Evolutionary conservation across 2,797 vertebrate species (phyloP), one percentile per base, ranked within the genome.

Genomic region (Rhabdomys pumilio): DNA sequence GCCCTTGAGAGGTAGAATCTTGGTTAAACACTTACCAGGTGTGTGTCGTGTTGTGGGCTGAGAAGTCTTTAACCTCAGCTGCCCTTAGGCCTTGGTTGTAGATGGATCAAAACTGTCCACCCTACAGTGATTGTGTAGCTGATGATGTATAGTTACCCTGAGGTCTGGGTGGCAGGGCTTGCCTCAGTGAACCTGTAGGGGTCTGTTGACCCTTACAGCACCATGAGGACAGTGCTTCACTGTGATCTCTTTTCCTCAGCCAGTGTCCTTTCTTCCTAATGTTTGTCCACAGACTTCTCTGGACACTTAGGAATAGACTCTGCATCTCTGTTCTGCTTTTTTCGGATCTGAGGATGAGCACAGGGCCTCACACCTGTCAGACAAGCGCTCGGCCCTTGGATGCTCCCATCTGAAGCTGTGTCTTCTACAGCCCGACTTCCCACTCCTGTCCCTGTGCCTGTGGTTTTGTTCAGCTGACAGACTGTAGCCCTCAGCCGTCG

Each of bases 151-250:
- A 6, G 72, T 34, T n/a, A 22, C 26, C 14, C 75, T 34, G n/a
- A 31, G 53, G 3, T 11, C 19, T 6, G 34, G 12, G 17, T 38
- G 22, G 11, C 17, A 17, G 38, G 20, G 26, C 53, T 55, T 4
- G 13, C 50, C 67, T 26, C 19, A 0, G 12, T 9, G 17, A 53
- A 50, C 79, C 29, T 0, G 0, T 13, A 17, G 34, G 69, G 14
- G 3, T 3, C 53, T 75, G 2, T 41, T 63, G n/a, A 26, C 61
- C 6, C 4, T 65, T 53, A 20, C 1, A 2, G n/a, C 24, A 13
- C 6, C 17, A 0, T 0, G 7, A 63, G 44, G 47, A 29, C 0
- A 17, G 15, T 24, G 3, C 24, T 6, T 6, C 11, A 10, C 53
- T 41, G 5, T 4, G 24, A 20, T 0, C 0, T 38, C 75, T 80